phyloP scores from a whole-genome alignment of 1,140 invertebrate genomes.

The Lasioglossum albipes region DNA sequence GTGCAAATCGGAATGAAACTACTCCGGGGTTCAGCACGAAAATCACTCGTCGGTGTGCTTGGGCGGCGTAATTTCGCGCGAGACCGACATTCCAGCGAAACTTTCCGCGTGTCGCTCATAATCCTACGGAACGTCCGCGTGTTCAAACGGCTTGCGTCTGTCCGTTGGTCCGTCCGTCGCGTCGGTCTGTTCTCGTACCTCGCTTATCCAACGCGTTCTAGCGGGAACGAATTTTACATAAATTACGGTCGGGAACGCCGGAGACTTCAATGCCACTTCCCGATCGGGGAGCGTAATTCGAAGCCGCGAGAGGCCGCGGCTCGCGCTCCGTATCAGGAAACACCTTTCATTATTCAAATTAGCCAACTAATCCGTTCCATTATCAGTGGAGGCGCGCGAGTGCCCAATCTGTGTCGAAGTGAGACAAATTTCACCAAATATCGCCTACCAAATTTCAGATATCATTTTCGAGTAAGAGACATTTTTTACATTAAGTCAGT shows the following conservation, averaged over 20 bases:
- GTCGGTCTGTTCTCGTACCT: background rate
- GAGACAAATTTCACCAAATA: background rate
- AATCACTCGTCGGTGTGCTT: background rate
- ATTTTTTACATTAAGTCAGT: too few species aligned
- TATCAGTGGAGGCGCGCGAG: slow-evolving; percentile 4
- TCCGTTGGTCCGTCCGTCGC: too few species aligned
- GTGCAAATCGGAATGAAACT: background rate
- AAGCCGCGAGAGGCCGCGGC: background rate
- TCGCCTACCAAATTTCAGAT: too few species aligned
- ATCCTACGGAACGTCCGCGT: background rate
- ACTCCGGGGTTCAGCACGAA: background rate
- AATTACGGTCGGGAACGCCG: slow-evolving; percentile 6
- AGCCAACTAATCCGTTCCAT: slow-evolving; percentile 25
- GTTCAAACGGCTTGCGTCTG: too few species aligned
- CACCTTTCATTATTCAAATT: slow-evolving; percentile 45
- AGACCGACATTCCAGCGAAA: background rate
- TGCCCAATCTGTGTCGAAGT: slow-evolving; percentile 31
- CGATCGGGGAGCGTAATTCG: slow-evolving; percentile 7
- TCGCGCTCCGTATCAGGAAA: slow-evolving; percentile 10
- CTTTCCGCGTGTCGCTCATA: background rate
- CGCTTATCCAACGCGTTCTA: background rate
- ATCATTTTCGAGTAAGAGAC: too few species aligned
- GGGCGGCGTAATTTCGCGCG: background rate
- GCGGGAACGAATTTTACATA: slow-evolving; percentile 13
- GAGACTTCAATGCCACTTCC: slow-evolving; percentile 35